phyloP scores from a whole-genome alignment of 2,888 invertebrate species.

The Ceramica pisi region DNA sequence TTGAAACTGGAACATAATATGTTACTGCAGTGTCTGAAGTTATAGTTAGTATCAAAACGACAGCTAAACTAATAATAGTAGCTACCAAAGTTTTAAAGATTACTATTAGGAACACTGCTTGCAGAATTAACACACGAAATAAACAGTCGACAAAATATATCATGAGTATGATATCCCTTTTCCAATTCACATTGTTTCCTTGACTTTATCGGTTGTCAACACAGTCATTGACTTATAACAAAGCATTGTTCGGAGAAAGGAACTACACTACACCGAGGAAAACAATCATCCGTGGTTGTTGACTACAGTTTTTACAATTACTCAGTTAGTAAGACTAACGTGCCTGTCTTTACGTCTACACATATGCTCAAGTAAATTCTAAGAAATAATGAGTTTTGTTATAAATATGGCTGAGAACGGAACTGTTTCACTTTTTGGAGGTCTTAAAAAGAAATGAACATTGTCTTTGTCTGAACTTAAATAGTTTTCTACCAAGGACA shows the following conservation, averaged over 20 bases:
- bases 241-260: constrained; percentile 78
- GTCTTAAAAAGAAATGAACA: background rate
- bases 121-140: background rate
- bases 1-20: background rate
- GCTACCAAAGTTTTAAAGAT: background rate
- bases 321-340: constrained; percentile 67
- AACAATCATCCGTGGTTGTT: constrained; percentile 73
- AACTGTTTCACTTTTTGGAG: background rate
- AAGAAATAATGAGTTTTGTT: constrained; percentile 49
- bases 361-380: constrained; percentile 69
- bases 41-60: background rate
- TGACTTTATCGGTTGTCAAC: constrained; percentile 70
- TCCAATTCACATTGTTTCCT: constrained; percentile 65
- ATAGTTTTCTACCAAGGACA: background rate
- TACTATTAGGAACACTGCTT: no score
- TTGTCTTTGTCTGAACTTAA: background rate
- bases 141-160: constrained; percentile 44
- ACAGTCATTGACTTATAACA: constrained; percentile 69
- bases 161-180: constrained; percentile 51
- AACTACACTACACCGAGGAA: constrained; percentile 68
- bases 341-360: constrained; percentile 56
- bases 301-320: constrained; percentile 72
- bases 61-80: background rate
- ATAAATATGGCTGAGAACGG: constrained; percentile 23
- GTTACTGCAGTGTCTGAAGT: background rate